phyloP scores from a whole-genome alignment of 1,140 invertebrate species.

The Vanessa atalanta region DNA sequence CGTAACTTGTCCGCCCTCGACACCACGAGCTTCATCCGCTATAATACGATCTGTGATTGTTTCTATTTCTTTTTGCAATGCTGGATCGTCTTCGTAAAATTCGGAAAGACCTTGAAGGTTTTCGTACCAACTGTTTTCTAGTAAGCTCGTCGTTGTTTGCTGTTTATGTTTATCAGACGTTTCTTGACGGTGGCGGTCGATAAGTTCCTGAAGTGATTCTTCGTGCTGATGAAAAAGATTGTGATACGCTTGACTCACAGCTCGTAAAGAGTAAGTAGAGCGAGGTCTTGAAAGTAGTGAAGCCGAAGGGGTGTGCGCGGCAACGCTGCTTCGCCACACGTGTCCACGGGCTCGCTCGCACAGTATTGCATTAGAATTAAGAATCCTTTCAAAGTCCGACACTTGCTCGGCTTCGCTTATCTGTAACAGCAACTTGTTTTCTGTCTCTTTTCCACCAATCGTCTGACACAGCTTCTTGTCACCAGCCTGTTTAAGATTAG shows the following conservation, averaged over 20 bases:
- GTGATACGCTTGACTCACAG: slow-evolving; percentile 74
- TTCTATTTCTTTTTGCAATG: slow-evolving; percentile 63
- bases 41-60: slow-evolving; percentile 63
- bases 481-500: slow-evolving; percentile 75
- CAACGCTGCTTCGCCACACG: slow-evolving; percentile 65
- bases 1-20: slow-evolving; percentile 39
- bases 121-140: slow-evolving; percentile 67
- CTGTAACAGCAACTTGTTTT: slow-evolving; percentile 77
- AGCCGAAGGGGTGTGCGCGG: slow-evolving; percentile 53
- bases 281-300: slow-evolving; percentile 62
- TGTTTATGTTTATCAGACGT: slow-evolving; percentile 45
- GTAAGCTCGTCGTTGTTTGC: slow-evolving; percentile 48
- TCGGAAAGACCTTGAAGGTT: slow-evolving; percentile 72
- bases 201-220: slow-evolving; percentile 68
- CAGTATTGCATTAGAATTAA: slow-evolving; percentile 80
- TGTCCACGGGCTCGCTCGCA: slow-evolving; percentile 62
- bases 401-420: slow-evolving; percentile 81
- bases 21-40: slow-evolving; percentile 52
- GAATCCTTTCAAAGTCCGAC: slow-evolving; percentile 82
- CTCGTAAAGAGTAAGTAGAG: slow-evolving; percentile 71
- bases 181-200: slow-evolving; percentile 59
- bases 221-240: slow-evolving; percentile 75
- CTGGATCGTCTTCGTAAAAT: slow-evolving; percentile 75
- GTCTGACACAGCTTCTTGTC: slow-evolving; percentile 71
- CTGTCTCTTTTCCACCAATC: slow-evolving; percentile 68